Base-by-base conservation (phyloP, 2,113 vertebrate genomes). In the Heterochromis multidens region DNA sequence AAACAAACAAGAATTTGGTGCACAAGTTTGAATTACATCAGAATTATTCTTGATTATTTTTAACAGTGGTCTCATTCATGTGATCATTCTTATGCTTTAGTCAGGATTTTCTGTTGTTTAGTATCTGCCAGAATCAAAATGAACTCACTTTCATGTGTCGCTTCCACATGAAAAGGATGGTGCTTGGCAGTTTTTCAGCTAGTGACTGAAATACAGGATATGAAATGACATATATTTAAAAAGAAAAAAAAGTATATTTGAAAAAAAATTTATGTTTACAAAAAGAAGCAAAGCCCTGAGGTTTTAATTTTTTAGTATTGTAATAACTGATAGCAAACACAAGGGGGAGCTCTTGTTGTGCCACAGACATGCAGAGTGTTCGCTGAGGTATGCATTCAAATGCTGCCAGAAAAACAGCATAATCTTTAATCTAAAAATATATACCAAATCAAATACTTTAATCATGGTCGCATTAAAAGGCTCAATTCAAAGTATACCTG, bases 331-430 rank as follows among this genome's bases (percentile, higher is more conserved):
- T 14, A 6, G 0, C 1, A 59, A 77, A 58, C 82, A 85, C 84
- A 77, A 80, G 81, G 25, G 54, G 82, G 82, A 63, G 60, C 27
- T 23, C 23, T 63, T 61, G 6, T 8, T 21, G 1, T 62, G n/a
- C 4, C 3, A 40, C 21, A 17, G 19, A 61, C 0, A 33, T 9
- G 11, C 4, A 29, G 25, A 7, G 1, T n/a, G 17, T 13, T 43
- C 27, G 37, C 33, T 27, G 3, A 0, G 0, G 13, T 2, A 58
- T 70, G 63, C 3, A 17, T 70, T 70, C 25, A 49, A 49, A 72
- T 29, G 21, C 40, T 29, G 65, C 5, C 40, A 49, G 16, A 29
- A 72, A 19, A 29, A 29, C 23, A 72, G 67, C 40, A 12, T 3
- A 43, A 43, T 9, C n/a, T 46, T 0, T 27, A 70, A 46, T 70